These are phyloP conservation scores for Periparus ater DNA, from an alignment of 2,797 vertebrate species.

Conservation along the genomic window DNA sequence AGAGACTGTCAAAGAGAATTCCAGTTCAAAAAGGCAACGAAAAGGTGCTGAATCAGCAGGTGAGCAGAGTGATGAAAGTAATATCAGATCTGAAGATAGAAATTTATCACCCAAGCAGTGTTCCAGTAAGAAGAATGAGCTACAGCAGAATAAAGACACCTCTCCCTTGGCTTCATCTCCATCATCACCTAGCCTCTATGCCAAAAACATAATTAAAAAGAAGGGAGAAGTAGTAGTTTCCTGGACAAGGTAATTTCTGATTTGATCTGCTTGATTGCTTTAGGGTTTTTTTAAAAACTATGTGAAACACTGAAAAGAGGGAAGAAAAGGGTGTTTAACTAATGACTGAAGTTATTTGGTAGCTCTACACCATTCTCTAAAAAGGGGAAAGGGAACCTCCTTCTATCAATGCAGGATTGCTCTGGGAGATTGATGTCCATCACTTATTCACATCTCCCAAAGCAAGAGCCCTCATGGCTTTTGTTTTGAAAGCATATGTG, in stretches of 20 bases:
- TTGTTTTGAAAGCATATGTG: not conserved
- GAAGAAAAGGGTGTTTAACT: not conserved
- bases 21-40: slow-evolving; percentile 67
- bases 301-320: accelerated
- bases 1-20: slow-evolving; percentile 58
- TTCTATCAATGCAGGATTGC: not conserved
- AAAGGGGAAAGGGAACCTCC: not conserved
- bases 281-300: not conserved
- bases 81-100: slow-evolving; percentile 57
- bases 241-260: slow-evolving; percentile 88
- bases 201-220: slow-evolving; percentile 93
- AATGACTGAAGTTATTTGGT: not conserved
- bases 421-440: not conserved
- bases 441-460: not conserved
- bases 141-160: slow-evolving; percentile 39
- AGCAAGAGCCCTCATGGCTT: not conserved
- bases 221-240: slow-evolving; percentile 92
- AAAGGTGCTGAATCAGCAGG: slow-evolving; percentile 46
- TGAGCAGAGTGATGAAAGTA: slow-evolving; percentile 58
- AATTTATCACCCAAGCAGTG: slow-evolving; percentile 10
- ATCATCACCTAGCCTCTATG: slow-evolving; percentile 85
- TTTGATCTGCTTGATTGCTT: not conserved
- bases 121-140: slow-evolving; percentile 42
- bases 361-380: not conserved
- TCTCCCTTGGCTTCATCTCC: slow-evolving; percentile 36